Percentiles rank a stretch among this genome's conserved stretches.
These are phyloP conservation scores for Cynopterus brachyotis DNA, from an alignment of 2,113 vertebrate species.

Conservation along the genomic window DNA sequence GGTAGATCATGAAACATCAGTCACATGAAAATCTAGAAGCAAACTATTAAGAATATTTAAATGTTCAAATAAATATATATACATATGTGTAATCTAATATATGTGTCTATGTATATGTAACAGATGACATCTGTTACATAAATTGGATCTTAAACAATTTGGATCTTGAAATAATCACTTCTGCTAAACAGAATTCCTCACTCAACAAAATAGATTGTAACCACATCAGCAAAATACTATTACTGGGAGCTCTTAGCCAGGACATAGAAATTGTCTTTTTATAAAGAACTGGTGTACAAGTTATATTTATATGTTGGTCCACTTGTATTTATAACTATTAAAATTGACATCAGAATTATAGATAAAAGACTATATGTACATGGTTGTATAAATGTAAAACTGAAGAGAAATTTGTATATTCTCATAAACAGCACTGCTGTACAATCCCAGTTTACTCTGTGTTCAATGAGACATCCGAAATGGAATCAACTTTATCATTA, in stretches of 20 bases:
- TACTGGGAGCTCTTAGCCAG: background rate
- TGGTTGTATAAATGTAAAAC: background rate
- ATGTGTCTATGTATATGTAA: background rate
- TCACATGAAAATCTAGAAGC: background rate
- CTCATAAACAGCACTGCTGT: background rate
- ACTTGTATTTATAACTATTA: constrained; percentile 20
- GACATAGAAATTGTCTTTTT: background rate
- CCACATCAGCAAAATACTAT: background rate
- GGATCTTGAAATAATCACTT: constrained; percentile 28
- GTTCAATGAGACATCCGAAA: background rate
- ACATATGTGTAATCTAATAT: background rate
- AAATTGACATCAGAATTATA: background rate
- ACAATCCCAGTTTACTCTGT: background rate
- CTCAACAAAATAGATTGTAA: background rate
- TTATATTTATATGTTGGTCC: background rate
- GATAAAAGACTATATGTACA: background rate
- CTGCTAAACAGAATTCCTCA: background rate
- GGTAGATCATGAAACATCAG: background rate
- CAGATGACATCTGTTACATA: background rate
- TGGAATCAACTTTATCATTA: constrained; percentile 6
- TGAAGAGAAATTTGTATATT: background rate
- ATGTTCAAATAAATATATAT: constrained; percentile 11
- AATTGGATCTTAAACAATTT: background rate
- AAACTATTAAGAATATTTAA: background rate
- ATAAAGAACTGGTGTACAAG: background rate